A percentile compares a stretch with the other conserved stretches of the same genome.
These are phyloP conservation scores for Rhizomys pruinosus DNA, from an alignment of 2,113 vertebrate genomes.

Conservation along the genomic window DNA sequence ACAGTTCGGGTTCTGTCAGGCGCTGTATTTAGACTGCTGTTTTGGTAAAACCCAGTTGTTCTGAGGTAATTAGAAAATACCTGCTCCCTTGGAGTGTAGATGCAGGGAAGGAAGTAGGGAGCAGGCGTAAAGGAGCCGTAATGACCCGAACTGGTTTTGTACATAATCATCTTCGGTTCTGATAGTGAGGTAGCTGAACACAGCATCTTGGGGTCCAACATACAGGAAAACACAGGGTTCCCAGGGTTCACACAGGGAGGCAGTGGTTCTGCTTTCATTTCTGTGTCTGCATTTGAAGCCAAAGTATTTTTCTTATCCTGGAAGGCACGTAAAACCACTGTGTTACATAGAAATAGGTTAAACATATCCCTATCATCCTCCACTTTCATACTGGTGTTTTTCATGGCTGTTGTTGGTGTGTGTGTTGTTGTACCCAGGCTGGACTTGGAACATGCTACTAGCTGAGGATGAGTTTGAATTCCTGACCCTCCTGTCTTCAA, in stretches of 20 bases:
- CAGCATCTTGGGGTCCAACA: slow-evolving; percentile 79
- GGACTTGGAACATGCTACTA: background rate
- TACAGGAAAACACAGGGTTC: slow-evolving; percentile 91
- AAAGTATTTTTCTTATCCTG: slow-evolving; percentile 75
- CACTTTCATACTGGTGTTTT: background rate
- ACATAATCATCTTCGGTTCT: slow-evolving; percentile 85
- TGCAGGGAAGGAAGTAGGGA: slow-evolving; percentile 84
- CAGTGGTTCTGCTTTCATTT: slow-evolving; percentile 8
- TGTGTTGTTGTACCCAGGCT: background rate
- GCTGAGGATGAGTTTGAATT: background rate
- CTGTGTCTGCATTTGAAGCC: slow-evolving; percentile 44
- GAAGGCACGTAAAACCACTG: slow-evolving; percentile 49
- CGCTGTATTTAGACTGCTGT: slow-evolving; percentile 88
- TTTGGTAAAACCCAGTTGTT: slow-evolving; percentile 85
- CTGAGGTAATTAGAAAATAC: slow-evolving; percentile 85
- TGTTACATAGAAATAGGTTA: slow-evolving; percentile 17
- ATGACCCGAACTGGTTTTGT: slow-evolving; percentile 88
- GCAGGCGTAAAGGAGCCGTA: slow-evolving; percentile 86
- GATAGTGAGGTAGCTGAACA: slow-evolving; percentile 4
- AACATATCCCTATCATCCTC: background rate
- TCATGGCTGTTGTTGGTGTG: no score
- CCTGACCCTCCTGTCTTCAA: background rate
- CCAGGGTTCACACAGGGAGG: slow-evolving; percentile 84
- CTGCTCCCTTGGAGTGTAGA: slow-evolving; percentile 85
- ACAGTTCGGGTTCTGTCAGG: slow-evolving; percentile 86